Evolutionary conservation across 2,797 vertebrate genomes (phyloP), one percentile per base, ranked within the genome.

Genomic region (Epinephelus coioides): DNA sequence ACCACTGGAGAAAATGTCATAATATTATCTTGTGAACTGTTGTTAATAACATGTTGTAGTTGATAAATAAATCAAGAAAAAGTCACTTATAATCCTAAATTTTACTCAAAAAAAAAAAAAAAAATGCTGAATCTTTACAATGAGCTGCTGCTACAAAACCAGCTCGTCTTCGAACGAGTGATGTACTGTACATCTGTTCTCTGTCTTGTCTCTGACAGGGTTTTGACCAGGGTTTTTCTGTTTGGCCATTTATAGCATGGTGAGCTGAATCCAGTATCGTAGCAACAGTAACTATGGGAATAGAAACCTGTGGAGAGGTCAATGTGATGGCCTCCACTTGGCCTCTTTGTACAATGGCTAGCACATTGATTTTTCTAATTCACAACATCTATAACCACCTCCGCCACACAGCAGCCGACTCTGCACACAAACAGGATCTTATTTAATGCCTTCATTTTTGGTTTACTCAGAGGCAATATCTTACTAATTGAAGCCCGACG

Each of bases 231-330:
- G 50, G 68, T 84, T 78, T 85, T 57, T 88, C 57, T 82, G 3
- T 83, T 77, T 65, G 49, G 54, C 81, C 83, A 76, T 86, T 82
- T 88, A 81, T 81, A 86, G 82, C 68, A 64, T 60, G 68, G 66
- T 72, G 85, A 84, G 88, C 84, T 68, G 61, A 73, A 82, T 85
- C 73, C 69, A 21, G 91, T 93, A 89, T 89, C 91, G 13, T 92
- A 93, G 92, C 90, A 93, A 94, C 90, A 69, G 91, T 92, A 89
- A 88, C 91, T 88, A 91, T 90, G 86, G 88, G 81, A 92, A 91
- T 85, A 84, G 86, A 86, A 85, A 88, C 89, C 89, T 90, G 87
- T 82, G 74, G 85, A 87, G 88, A 88, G 93, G 90, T 94, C 91
- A 93, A 57, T 83, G 78, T 59, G 68, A 81, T 87, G 86, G 87